Evolutionary conservation across 92 coral and sea anemone species (phyloP).

Genomic region (Isaurus tuberculatus): DNA sequence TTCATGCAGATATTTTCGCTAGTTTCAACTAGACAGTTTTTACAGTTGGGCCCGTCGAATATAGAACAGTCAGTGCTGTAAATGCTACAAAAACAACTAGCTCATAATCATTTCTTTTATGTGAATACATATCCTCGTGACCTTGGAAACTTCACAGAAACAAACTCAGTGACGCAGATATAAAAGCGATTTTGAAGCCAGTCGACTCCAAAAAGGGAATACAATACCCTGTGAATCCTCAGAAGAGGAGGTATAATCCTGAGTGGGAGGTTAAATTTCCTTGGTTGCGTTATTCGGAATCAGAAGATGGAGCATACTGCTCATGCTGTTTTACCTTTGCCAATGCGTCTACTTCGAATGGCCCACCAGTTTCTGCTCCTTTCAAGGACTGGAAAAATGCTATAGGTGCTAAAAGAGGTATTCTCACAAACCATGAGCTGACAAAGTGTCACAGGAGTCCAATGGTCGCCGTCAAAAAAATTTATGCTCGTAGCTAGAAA

Average conservation of each 20-base stretch:
- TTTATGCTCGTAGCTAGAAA: slow-evolving; percentile 17
- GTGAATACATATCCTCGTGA: slow-evolving; percentile 43
- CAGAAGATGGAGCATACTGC: slow-evolving; percentile 26
- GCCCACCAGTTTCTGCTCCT: not conserved
- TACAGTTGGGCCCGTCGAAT: slow-evolving; percentile 35
- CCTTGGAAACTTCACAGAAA: slow-evolving; percentile 7
- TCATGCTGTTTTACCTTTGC: slow-evolving; percentile 29
- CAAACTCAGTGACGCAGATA: not conserved
- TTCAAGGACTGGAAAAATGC: slow-evolving; percentile 8
- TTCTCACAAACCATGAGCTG: not conserved
- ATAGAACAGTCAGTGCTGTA: slow-evolving; percentile 53
- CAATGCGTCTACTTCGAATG: not conserved
- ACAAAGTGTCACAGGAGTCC: not conserved
- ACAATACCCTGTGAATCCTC: slow-evolving; percentile 41
- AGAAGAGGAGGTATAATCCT: slow-evolving; percentile 21
- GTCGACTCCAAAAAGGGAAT: slow-evolving; percentile 40
- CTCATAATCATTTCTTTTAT: slow-evolving; percentile 45
- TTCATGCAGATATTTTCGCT: slow-evolving; percentile 41
- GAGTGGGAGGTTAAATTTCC: slow-evolving; percentile 20
- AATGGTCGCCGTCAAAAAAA: slow-evolving; percentile 18
- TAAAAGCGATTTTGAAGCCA: slow-evolving; percentile 17
- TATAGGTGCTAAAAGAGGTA: not conserved
- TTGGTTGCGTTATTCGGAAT: not conserved
- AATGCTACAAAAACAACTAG: slow-evolving; percentile 42
- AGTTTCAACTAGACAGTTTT: slow-evolving; percentile 41